Evolutionary conservation across 2,888 invertebrate species (phyloP), one percentile per base, ranked within the genome.

Genomic region (Drosophila pseudotakahashii): DNA sequence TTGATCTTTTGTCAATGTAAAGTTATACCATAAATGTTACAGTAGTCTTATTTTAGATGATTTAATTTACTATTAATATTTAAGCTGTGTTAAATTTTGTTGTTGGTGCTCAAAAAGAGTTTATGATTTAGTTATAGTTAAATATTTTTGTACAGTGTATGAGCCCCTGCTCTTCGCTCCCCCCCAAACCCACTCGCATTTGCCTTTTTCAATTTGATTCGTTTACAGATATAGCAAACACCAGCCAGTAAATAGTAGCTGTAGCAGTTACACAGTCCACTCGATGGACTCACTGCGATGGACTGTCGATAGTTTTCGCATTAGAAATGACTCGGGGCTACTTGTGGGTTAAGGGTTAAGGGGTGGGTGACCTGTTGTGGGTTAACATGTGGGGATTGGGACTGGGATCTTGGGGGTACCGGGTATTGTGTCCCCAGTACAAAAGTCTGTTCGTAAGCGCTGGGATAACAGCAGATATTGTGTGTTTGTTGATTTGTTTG

Each of bases 171-270:
- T 26, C 5, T 26, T 26, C 6, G 26, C 19, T 26, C 5, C 26
- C 5, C 26, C 26, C 26, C 7, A 30, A 26, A 30, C 30, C 42
- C 34, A 16, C 34, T 62, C 54, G 64, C 75, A 77, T 61, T 62
- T 60, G 62, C 62, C 75, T 75, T 75, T 77, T 78, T 69, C 78
- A 80, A 78, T 78, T 78, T 78, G 78, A 80, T 80, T 72, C 67
- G 63, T 42, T 75, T 59, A 52, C 72, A 67, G 78, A 77, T 77
- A 74, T 63, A 57, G 74, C 63, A 52, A 66, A 53, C 37, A 66
- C 53, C 63, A 41, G 53, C 23, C 47, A 37, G 62, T 62, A 63
- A 63, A 63, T 63, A 48, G 62, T 48, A 34, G 48, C 61, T 39
- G 62, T 44, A 45, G 19, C 61, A 60, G 61, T 44, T 57, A 55